phyloP scores from a whole-genome alignment of 2,113 vertebrate species.

The Dicerorhinus sumatrensis region DNA sequence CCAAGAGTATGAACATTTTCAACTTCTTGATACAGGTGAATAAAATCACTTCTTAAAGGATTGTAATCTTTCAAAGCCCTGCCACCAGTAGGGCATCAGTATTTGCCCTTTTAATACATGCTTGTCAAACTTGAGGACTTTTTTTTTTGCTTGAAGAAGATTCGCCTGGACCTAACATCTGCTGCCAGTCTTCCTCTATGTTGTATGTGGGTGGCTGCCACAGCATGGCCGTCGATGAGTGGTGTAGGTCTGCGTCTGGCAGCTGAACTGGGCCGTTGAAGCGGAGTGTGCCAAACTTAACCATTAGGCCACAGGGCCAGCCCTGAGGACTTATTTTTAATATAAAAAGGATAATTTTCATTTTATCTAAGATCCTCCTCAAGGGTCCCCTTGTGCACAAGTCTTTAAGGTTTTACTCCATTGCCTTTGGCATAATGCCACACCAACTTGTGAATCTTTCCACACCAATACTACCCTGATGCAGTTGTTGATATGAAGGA shows the following conservation, averaged over 20 bases:
- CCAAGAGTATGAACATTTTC: neutral
- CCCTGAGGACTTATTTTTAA: constrained; percentile 17
- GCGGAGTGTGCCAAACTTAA: too few species aligned
- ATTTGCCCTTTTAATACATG: neutral
- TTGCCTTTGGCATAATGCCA: neutral
- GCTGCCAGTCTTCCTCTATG: too few species aligned
- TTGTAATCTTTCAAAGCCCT: neutral
- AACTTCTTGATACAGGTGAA: constrained; percentile 1
- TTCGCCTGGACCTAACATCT: too few species aligned
- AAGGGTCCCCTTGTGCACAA: neutral
- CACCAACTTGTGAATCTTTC: neutral
- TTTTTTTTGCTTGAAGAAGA: neutral
- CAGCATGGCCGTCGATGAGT: too few species aligned
- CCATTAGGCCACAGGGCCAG: too few species aligned
- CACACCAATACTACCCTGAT: too few species aligned
- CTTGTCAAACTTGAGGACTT: neutral
- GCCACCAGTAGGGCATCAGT: neutral
- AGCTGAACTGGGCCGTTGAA: too few species aligned
- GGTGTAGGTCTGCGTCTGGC: too few species aligned
- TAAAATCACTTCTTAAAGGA: neutral
- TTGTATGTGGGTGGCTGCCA: too few species aligned
- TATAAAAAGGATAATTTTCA: neutral
- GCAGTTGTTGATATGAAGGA: neutral
- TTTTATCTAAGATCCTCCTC: neutral
- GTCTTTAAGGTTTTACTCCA: neutral